A percentile compares a stretch with the other conserved stretches of the same genome.
These are phyloP conservation scores for Pogona vitticeps DNA, from an alignment of 2,113 vertebrate genomes.

Conservation along the genomic window DNA sequence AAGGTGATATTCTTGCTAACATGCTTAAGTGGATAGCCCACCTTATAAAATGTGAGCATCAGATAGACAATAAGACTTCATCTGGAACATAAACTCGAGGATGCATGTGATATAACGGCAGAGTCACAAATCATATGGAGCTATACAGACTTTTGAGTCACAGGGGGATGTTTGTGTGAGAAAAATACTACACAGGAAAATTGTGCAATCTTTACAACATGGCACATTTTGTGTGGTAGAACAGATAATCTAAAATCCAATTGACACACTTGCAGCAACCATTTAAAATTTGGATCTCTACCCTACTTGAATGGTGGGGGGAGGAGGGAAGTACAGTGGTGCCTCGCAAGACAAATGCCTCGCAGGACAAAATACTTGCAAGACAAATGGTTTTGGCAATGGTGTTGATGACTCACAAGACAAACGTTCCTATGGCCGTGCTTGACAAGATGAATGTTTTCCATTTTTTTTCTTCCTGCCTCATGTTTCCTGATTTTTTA, in stretches of 20 bases:
- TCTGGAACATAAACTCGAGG: conserved; percentile 34
- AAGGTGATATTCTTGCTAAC: conserved; percentile 45
- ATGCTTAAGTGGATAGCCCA: conserved; percentile 19
- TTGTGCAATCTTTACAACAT: conserved; percentile 56
- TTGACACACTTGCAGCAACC: conserved; percentile 22
- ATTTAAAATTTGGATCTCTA: conserved; percentile 41
- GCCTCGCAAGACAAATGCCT: too few species aligned
- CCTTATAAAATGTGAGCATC: conserved; percentile 30
- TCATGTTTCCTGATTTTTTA: too few species aligned
- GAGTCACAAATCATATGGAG: conserved; percentile 45
- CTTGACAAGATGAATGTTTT: too few species aligned
- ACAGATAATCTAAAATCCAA: conserved; percentile 40
- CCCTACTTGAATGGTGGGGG: conserved; percentile 39
- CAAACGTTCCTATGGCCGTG: too few species aligned
- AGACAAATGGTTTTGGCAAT: too few species aligned
- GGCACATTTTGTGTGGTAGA: conserved; percentile 40
- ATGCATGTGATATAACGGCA: conserved; percentile 40
- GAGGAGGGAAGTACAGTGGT: too few species aligned
- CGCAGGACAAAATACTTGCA: too few species aligned
- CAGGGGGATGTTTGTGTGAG: conserved; percentile 46
- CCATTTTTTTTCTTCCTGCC: too few species aligned
- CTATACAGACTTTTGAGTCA: conserved; percentile 8
- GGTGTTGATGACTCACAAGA: too few species aligned
- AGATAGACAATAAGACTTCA: conserved; percentile 45
- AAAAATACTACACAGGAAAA: conserved; percentile 37